phyloP scores from a whole-genome alignment of 2,888 invertebrate species.

The Atherix ibis region DNA sequence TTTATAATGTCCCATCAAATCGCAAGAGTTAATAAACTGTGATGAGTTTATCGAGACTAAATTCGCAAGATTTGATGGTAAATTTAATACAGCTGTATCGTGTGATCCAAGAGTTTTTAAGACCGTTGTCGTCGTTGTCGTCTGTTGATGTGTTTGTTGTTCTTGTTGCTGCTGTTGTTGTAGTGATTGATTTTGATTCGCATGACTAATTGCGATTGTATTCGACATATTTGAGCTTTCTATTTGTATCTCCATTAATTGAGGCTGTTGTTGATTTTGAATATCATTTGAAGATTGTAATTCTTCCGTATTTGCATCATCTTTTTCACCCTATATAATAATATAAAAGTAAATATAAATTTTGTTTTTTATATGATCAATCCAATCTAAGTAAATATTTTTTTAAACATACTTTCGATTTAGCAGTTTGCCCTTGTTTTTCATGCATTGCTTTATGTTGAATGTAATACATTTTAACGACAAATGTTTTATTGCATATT shows the following conservation, averaged over 20 bases:
- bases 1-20: slow-evolving; percentile 25
- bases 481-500: slow-evolving; percentile 47
- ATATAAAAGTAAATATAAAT: not conserved
- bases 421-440: slow-evolving; percentile 15
- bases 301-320: too few species aligned
- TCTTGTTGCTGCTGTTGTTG: not conserved
- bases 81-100: slow-evolving; percentile 24
- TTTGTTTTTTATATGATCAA: not conserved
- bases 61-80: slow-evolving; percentile 25
- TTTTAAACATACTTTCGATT: too few species aligned
- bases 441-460: slow-evolving; percentile 43
- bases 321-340: too few species aligned
- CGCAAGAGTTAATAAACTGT: slow-evolving; percentile 23
- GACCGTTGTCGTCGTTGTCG: slow-evolving; percentile 13
- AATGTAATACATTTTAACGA: slow-evolving; percentile 48
- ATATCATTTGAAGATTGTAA: not conserved
- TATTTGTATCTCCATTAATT: slow-evolving; percentile 1
- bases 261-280: not conserved
- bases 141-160: slow-evolving; percentile 17
- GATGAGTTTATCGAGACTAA: slow-evolving; percentile 25
- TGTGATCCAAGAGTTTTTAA: slow-evolving; percentile 19
- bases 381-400: not conserved
- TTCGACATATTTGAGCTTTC: slow-evolving; percentile 2
- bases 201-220: not conserved
- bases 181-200: not conserved